Evolutionary conservation across 2,113 vertebrate species (phyloP).

Genomic region (Passerina amoena): DNA sequence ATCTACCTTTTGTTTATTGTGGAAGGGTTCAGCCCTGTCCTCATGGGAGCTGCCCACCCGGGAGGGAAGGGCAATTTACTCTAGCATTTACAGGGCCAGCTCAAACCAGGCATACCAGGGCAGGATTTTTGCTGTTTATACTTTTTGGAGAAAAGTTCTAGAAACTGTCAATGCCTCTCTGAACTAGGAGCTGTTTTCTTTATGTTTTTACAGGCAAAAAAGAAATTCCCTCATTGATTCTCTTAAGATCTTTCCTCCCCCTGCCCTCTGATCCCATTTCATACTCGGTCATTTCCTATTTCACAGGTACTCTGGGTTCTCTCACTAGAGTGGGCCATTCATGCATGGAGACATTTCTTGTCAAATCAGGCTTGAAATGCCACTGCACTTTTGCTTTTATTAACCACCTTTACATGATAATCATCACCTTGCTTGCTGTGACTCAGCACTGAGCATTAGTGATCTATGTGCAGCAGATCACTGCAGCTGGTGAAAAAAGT

Average conservation of each 20-base stretch:
- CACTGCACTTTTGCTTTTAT: slow-evolving; percentile 63
- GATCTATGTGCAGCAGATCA: slow-evolving; percentile 10
- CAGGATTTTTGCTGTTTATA: not conserved
- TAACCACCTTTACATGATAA: slow-evolving; percentile 1
- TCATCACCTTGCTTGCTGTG: slow-evolving; percentile 39
- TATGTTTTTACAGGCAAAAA: not conserved
- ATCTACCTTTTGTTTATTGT: not conserved
- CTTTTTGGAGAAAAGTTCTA: not conserved
- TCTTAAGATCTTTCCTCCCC: not conserved
- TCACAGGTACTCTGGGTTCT: slow-evolving; percentile 10
- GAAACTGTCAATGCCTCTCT: not conserved
- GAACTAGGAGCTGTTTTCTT: not conserved
- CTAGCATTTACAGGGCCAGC: not conserved
- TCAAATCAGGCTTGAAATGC: slow-evolving; percentile 70
- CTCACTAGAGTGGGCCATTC: slow-evolving; percentile 15
- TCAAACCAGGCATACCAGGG: not conserved
- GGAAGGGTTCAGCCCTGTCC: not conserved
- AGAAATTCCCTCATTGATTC: not conserved
- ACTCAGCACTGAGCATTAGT: slow-evolving; percentile 25
- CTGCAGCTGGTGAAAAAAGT: not conserved
- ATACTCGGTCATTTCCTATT: not conserved
- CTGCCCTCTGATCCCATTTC: not conserved
- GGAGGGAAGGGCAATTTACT: not conserved
- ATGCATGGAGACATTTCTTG: slow-evolving; percentile 26
- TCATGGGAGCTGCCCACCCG: not conserved